phyloP scores from a whole-genome alignment of 2,113 vertebrate genomes.

The Puntigrus tetrazona region DNA sequence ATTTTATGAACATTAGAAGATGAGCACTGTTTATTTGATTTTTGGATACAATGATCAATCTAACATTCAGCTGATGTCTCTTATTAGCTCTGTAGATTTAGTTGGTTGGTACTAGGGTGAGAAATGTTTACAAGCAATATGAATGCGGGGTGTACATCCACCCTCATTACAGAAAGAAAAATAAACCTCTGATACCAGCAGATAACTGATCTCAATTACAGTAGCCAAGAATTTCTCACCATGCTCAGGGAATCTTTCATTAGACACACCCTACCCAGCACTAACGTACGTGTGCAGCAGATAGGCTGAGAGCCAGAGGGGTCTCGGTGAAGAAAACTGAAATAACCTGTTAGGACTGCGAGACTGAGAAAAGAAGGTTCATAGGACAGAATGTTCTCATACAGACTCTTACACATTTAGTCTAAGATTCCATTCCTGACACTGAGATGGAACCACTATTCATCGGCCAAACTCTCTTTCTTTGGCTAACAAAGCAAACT shows the following conservation, averaged over 20 bases:
- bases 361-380: conserved; percentile 43
- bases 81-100: not conserved
- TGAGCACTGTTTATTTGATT: not conserved
- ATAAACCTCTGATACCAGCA: conserved; percentile 49
- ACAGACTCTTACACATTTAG: conserved; percentile 54
- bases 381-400: conserved; percentile 45
- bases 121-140: not conserved
- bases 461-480: conserved; percentile 50
- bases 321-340: conserved; percentile 31
- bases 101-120: not conserved
- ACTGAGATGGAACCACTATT: conserved; percentile 42
- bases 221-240: conserved; percentile 40
- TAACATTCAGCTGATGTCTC: not conserved
- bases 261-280: conserved; percentile 10
- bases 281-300: conserved; percentile 27
- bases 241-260: conserved; percentile 47
- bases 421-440: conserved; percentile 46
- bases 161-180: conserved; percentile 18
- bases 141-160: conserved; percentile 2
- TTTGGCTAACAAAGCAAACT: conserved; percentile 27
- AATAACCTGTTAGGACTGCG: conserved; percentile 40
- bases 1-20: not conserved
- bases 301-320: conserved; percentile 40
- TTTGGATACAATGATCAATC: not conserved
- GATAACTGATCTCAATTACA: conserved; percentile 45